Conservation (phyloP, 1,140 invertebrate species). For the Aphaenogaster rudis region DNA sequence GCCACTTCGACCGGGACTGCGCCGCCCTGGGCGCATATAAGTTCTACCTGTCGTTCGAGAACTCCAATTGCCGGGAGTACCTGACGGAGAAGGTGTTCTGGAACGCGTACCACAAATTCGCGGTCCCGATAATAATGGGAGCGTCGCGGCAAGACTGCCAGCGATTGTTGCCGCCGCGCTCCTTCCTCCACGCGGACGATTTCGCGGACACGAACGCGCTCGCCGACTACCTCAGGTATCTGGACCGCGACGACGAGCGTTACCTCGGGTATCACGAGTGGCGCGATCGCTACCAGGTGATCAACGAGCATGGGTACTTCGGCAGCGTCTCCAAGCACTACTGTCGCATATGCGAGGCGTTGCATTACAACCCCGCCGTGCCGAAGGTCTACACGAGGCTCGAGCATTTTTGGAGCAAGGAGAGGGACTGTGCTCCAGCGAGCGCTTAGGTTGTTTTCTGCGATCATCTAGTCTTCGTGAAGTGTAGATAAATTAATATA, state of each 20-base stretch:
- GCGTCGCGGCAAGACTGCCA: slow-evolving; percentile 86
- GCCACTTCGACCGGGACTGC: slow-evolving; percentile 89
- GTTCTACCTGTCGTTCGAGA: slow-evolving; percentile 93
- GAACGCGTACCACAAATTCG: slow-evolving; percentile 88
- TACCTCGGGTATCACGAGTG: slow-evolving; percentile 91
- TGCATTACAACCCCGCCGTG: slow-evolving; percentile 88
- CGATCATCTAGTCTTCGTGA: slow-evolving; percentile 22
- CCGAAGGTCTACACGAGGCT: slow-evolving; percentile 87
- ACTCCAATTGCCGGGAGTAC: slow-evolving; percentile 91
- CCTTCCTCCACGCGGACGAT: slow-evolving; percentile 92
- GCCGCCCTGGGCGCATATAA: slow-evolving; percentile 88
- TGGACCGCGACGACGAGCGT: slow-evolving; percentile 88
- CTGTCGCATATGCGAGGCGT: slow-evolving; percentile 93
- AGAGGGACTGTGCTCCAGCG: slow-evolving; percentile 82
- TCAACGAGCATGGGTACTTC: slow-evolving; percentile 93
- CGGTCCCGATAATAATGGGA: slow-evolving; percentile 92
- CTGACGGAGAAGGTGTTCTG: slow-evolving; percentile 92
- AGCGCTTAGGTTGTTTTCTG: neutral
- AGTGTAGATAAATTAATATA: slow-evolving; percentile 2
- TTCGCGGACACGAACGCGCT: slow-evolving; percentile 89
- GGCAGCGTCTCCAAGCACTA: slow-evolving; percentile 90
- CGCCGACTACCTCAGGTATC: slow-evolving; percentile 88
- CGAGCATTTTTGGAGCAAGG: slow-evolving; percentile 85
- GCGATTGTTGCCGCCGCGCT: slow-evolving; percentile 88
- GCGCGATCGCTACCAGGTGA: slow-evolving; percentile 89